Percentiles rank a stretch among this genome's conserved stretches.
Evolutionary conservation across 1,140 invertebrate genomes (phyloP).

Genomic region (Lithobius niger): DNA sequence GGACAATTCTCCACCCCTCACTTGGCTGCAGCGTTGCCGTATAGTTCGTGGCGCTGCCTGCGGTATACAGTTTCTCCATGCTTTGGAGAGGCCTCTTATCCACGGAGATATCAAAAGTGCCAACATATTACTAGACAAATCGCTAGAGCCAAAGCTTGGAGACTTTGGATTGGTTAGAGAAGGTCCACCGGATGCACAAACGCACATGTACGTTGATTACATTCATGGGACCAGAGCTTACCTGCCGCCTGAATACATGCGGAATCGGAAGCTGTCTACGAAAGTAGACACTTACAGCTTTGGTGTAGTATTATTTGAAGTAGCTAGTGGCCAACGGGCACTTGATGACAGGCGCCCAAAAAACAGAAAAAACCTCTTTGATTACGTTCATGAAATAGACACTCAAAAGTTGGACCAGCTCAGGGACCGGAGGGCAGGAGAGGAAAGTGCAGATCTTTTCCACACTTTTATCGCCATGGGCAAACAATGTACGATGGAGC

Average conservation of each 20-base stretch:
- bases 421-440: too few species aligned
- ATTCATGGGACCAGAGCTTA: constrained; percentile 82
- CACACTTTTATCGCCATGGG: too few species aligned
- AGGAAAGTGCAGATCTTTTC: too few species aligned
- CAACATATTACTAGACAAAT: constrained; percentile 84
- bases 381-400: too few species aligned
- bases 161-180: constrained; percentile 87
- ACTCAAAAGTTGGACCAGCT: too few species aligned
- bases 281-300: constrained; percentile 91
- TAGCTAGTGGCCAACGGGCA: too few species aligned
- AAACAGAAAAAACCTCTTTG: too few species aligned
- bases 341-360: too few species aligned
- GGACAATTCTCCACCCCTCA: constrained; percentile 40
- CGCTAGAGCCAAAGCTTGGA: constrained; percentile 76
- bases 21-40: constrained; percentile 58
- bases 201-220: constrained; percentile 39
- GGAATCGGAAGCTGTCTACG: constrained; percentile 58
- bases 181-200: constrained; percentile 43
- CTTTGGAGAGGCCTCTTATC: constrained; percentile 65
- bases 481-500: too few species aligned
- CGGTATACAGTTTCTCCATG: constrained; percentile 82
- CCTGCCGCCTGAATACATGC: constrained; percentile 73
- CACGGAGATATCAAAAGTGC: constrained; percentile 93
- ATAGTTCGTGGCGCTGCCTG: constrained; percentile 73
- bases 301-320: too few species aligned